Percentiles rank a stretch among this genome's conserved stretches.
These are phyloP conservation scores for Matsumurasca onukii DNA, from an alignment of 1,140 invertebrate species.

Conservation along the genomic window DNA sequence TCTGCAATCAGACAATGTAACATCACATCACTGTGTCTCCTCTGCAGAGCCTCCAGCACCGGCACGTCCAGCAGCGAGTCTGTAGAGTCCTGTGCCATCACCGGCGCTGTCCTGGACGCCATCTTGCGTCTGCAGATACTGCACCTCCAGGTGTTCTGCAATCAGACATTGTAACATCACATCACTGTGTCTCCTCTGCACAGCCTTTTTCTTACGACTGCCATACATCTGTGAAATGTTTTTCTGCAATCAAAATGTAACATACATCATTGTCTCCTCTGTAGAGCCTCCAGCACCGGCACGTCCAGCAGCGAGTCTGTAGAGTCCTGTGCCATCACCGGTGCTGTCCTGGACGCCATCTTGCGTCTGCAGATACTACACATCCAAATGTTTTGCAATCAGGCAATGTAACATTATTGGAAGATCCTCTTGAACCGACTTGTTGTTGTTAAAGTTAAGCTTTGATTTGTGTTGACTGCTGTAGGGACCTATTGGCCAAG, in stretches of 20 bases:
- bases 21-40: conserved; percentile 76
- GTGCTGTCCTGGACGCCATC: conserved; percentile 68
- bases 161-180: conserved; percentile 63
- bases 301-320: conserved; percentile 77
- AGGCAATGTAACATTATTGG: no score
- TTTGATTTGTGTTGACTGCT: no score
- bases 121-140: conserved; percentile 78
- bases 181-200: conserved; percentile 76
- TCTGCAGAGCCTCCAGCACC: conserved; percentile 67
- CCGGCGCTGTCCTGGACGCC: conserved; percentile 66
- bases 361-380: conserved; percentile 80
- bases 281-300: conserved; percentile 69
- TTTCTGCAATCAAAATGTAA: no score
- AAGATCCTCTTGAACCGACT: no score
- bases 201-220: no score
- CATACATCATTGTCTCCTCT: no score
- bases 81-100: conserved; percentile 69
- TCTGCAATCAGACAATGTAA: conserved; percentile 63
- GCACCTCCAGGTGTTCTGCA: conserved; percentile 72
- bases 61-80: conserved; percentile 78
- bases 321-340: conserved; percentile 67
- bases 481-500: no score
- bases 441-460: no score
- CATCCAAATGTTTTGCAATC: conserved; percentile 67
- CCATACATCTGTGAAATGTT: no score